Evolutionary conservation across 2,888 invertebrate species (phyloP), one percentile per base, ranked within the genome.

Genomic region (Bruchidius siliquastri): DNA sequence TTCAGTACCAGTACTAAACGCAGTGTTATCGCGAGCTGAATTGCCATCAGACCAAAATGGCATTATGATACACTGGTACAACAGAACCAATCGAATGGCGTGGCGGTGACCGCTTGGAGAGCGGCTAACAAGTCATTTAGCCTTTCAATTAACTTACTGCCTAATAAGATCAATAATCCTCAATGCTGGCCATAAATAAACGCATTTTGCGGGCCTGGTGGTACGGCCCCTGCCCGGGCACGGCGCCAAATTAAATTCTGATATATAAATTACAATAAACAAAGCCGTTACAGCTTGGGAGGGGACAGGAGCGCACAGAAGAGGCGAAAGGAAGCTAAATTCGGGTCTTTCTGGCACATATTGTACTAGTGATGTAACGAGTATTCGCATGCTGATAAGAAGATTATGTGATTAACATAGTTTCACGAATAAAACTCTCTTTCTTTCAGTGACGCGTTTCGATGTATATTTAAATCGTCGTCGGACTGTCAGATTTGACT

Each of bases 71-170:
- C 68, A 68, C 4, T 68, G 68, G 8, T 68, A 68, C 68, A 68
- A 68, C 68, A 68, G 6, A 68, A 21, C 68, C 4, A 21, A 68
- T 68, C 68, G 21, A 22, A 68, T 21, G 68, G 10, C 21, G 68
- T 22, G 21, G 20, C 68, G 21, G 68, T 68, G 49, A 49, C 49
- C 49, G 49, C 49, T 49, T 49, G 49, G 49, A 49, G 49, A 49
- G 49, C 49, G 49, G 49, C 49, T 71, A 74, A 71, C 72, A 72
- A 72, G 49, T 75, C 72, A 75, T 73, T 73, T 71, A 20, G 70
- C 68, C 71, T 74, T 76, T 71, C 74, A 74, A 75, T 74, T 74
- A 74, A 76, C 70, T 74, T 72, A 72, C 68, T 73, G 70, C 68
- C 72, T 69, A 73, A 74, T 75, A 75, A 72, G 74, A 72, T 74